These are phyloP conservation scores for Zosterops borbonicus DNA, from an alignment of 2,113 vertebrate genomes.

Conservation along the genomic window DNA sequence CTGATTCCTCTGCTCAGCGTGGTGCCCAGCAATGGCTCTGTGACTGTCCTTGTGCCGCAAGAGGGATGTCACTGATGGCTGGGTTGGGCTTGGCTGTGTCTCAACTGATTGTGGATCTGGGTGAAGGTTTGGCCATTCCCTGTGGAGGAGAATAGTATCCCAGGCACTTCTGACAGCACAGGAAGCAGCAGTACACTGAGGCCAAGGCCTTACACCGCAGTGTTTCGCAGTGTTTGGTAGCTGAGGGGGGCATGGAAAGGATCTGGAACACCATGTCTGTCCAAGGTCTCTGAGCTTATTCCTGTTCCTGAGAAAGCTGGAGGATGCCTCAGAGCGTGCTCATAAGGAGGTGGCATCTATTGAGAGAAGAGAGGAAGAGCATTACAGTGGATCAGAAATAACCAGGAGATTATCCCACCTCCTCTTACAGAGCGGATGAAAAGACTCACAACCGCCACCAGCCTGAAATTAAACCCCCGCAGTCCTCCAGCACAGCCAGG, in stretches of 20 bases:
- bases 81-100: neutral
- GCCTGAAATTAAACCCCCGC: neutral
- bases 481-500: neutral
- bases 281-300: neutral
- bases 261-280: neutral
- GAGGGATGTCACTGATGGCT: neutral
- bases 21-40: accelerated
- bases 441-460: neutral
- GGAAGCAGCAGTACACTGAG: neutral
- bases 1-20: accelerated
- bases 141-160: neutral
- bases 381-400: neutral
- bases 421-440: neutral
- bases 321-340: conserved; percentile 68
- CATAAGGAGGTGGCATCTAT: conserved; percentile 73
- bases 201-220: neutral
- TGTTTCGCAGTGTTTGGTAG: conserved; percentile 26
- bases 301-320: conserved; percentile 32
- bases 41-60: neutral
- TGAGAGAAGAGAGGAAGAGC: neutral
- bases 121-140: neutral
- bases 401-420: neutral
- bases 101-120: neutral
- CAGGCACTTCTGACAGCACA: neutral
- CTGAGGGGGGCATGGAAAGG: neutral